These are phyloP conservation scores for Nasonia oneida DNA, from an alignment of 2,888 invertebrate genomes.

Conservation along the genomic window DNA sequence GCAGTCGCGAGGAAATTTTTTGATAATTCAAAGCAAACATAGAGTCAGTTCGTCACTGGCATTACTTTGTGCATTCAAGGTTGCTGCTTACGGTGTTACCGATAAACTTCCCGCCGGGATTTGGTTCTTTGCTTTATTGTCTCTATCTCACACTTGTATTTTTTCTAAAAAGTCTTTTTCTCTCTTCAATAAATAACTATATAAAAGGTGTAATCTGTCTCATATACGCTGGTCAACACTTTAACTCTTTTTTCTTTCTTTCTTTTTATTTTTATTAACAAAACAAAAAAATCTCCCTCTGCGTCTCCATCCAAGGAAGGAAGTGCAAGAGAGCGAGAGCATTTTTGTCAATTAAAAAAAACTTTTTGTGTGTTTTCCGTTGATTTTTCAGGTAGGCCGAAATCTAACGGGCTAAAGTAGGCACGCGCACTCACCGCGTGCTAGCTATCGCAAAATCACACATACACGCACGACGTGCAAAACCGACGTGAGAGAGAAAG, in stretches of 20 bases:
- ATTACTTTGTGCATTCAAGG: neutral
- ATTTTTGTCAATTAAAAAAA: constrained; percentile 17
- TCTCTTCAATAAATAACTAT: neutral
- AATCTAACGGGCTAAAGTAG: constrained; percentile 73
- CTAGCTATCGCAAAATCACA: constrained; percentile 50
- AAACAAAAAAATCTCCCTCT: neutral
- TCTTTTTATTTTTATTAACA: neutral
- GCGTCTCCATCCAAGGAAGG: neutral
- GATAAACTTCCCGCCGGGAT: neutral
- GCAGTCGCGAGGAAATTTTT: neutral
- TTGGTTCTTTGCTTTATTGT: constrained; percentile 20
- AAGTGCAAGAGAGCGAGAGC: neutral
- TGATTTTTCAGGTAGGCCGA: constrained; percentile 77
- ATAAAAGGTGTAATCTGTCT: neutral
- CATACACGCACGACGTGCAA: constrained; percentile 7
- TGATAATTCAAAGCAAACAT: neutral
- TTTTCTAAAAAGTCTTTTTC: neutral
- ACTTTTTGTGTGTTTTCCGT: constrained; percentile 63
- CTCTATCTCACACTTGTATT: neutral
- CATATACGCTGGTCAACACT: neutral
- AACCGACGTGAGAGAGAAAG: neutral
- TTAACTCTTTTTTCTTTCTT: neutral
- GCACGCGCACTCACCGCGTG: constrained; percentile 61
- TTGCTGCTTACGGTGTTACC: neutral
- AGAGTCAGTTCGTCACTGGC: neutral